Conservation (phyloP, 2,888 invertebrate species). For the Euzophera pinguis region DNA sequence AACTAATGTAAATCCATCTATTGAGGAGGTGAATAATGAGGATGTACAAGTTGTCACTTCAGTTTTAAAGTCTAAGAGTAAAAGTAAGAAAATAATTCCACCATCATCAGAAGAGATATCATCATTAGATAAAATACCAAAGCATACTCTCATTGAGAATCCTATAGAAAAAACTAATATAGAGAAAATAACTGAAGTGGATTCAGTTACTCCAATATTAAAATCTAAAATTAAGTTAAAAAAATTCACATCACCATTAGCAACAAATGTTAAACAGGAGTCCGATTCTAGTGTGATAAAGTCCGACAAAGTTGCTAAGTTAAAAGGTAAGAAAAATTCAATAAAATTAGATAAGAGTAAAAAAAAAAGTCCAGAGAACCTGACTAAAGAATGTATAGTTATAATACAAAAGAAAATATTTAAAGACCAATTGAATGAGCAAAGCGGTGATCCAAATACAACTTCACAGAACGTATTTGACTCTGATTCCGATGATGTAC, state of each 20-base stretch:
- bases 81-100: not conserved
- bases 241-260: not conserved
- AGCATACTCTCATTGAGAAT: not conserved
- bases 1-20: not conserved
- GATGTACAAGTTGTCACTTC: not conserved
- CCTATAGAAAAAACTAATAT: not conserved
- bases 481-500: constrained; percentile 61
- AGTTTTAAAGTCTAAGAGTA: not conserved
- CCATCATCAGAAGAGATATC: not conserved
- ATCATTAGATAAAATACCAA: not conserved
- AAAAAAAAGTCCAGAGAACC: constrained; percentile 53
- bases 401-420: constrained; percentile 65
- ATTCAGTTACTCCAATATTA: not conserved
- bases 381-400: constrained; percentile 67
- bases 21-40: not conserved
- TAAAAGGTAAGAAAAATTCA: constrained; percentile 1
- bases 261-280: not conserved
- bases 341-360: constrained; percentile 22
- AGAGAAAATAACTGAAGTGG: not conserved
- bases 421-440: constrained; percentile 26
- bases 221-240: constrained; percentile 39
- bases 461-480: constrained; percentile 46
- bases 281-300: not conserved
- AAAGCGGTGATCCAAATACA: constrained; percentile 18
- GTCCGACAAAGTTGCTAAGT: not conserved